A percentile compares a stretch with the other conserved stretches of the same genome.
Conservation (phyloP, 2,797 vertebrate species). For the Pyrocephalus nanus region DNA sequence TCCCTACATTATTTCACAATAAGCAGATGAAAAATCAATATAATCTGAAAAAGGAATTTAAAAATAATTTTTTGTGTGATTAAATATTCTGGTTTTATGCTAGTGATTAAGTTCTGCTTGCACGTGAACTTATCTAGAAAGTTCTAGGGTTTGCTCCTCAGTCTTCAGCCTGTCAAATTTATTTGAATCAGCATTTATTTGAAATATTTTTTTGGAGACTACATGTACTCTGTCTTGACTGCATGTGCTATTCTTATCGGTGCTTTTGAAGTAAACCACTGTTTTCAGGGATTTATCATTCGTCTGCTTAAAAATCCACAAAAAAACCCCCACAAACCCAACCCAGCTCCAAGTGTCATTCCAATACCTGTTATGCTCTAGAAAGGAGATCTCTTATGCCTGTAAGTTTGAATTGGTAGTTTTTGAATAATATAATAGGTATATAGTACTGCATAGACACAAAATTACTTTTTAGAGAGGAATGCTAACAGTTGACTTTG, state of each 20-base stretch:
- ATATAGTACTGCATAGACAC: not conserved
- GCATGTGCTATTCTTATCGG: not conserved
- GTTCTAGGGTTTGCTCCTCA: not conserved
- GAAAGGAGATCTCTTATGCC: not conserved
- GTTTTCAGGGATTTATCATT: not conserved
- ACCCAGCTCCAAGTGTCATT: not conserved
- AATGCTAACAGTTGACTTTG: not conserved
- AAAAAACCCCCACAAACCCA: too few relatives aligned
- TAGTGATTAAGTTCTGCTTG: not conserved
- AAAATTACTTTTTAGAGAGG: not conserved
- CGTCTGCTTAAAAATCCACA: not conserved
- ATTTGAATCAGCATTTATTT: not conserved
- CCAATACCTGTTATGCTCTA: not conserved
- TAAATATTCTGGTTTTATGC: not conserved
- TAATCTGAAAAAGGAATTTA: not conserved
- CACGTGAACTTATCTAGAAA: not conserved
- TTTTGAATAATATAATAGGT: not conserved
- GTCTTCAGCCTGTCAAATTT: not conserved
- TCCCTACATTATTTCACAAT: not conserved
- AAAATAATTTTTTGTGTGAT: not conserved
- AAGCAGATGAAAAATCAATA: not conserved
- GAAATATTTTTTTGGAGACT: not conserved
- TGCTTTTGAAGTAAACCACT: not conserved
- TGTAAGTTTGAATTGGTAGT: not conserved
- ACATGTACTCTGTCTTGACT: not conserved